Evolutionary conservation across 2,113 vertebrate species (phyloP).

Genomic region (Mormyrus iriodes): DNA sequence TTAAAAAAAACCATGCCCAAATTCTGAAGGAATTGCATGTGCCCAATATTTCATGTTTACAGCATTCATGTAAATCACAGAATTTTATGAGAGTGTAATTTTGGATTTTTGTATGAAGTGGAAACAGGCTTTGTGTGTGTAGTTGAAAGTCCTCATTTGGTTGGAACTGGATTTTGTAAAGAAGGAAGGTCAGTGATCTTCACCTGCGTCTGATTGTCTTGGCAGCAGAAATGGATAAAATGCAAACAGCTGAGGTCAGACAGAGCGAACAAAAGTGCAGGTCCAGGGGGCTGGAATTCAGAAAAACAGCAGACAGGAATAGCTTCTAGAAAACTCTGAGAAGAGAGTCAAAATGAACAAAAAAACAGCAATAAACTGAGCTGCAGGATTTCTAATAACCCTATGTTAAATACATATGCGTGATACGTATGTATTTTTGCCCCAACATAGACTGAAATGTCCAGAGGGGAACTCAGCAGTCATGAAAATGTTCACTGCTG

Average conservation of each 20-base stretch:
- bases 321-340: background rate
- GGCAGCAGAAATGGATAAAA: background rate
- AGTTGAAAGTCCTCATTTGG: background rate
- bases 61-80: background rate
- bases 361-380: background rate
- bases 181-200: slow-evolving; percentile 6
- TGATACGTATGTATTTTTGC: background rate
- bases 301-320: background rate
- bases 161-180: slow-evolving; percentile 10
- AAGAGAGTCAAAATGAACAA: background rate
- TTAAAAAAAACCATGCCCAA: background rate
- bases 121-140: background rate
- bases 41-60: background rate
- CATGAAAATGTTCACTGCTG: slow-evolving; percentile 60
- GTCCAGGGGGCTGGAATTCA: background rate
- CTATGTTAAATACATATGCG: background rate
- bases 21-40: background rate
- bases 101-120: background rate
- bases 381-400: background rate
- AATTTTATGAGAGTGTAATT: background rate
- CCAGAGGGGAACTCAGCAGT: slow-evolving; percentile 52
- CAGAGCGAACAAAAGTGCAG: background rate
- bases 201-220: background rate
- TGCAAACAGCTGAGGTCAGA: background rate
- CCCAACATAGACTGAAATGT: background rate